Base-by-base conservation (phyloP, 2,113 vertebrate species). In the Zosterops hypoxanthus region DNA sequence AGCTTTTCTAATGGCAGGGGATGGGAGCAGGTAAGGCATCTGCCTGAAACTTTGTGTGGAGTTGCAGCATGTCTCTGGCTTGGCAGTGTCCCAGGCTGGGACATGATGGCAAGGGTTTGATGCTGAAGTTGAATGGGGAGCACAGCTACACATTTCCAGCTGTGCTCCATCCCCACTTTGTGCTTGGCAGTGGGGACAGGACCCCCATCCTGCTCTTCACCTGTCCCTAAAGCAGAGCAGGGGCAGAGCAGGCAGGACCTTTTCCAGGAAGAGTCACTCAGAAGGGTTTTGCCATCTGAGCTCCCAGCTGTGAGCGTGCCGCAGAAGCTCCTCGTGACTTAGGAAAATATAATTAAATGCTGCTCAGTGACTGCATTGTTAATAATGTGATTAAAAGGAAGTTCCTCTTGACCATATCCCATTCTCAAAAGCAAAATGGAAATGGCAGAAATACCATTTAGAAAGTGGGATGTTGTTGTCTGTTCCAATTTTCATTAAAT, bases 401-500 rank as follows among this genome's bases (percentile, higher is more conserved):
- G 42, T 42, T 90, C 65, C 14, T 95, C 83, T 73, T 88, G 82
- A 65, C 82, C 15, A 4, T 50, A 70, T 34, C 68, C 34, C 3
- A 0, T 29, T 90, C 50, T 86, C 0, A 0, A 56, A 63, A 90
- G 60, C 60, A 41, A 88, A 93, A 90, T 75, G 63, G 68, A 92
- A 83, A 90, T 42, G 47, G 52, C 56, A 90, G 77, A 88, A 93
- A 75, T 71, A 50, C 64, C 86, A 68, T 88, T 90, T 94, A 86
- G 86, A 63, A 88, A 90, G 71, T 68, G 26, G 65, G 76, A 83
- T 75, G 86, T 64, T 94, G 71, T 66, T 86, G 91, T 93, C 95
- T 90, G 18, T 87, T 97, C 85, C 53, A 42, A 88, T 94, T 94
- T 82, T 81, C 84, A 69, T 91, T 93, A 81, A 79, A 44, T 84